These are phyloP conservation scores for Dicyrtoma fusca DNA, from an alignment of 2,888 invertebrate genomes.

Conservation along the genomic window DNA sequence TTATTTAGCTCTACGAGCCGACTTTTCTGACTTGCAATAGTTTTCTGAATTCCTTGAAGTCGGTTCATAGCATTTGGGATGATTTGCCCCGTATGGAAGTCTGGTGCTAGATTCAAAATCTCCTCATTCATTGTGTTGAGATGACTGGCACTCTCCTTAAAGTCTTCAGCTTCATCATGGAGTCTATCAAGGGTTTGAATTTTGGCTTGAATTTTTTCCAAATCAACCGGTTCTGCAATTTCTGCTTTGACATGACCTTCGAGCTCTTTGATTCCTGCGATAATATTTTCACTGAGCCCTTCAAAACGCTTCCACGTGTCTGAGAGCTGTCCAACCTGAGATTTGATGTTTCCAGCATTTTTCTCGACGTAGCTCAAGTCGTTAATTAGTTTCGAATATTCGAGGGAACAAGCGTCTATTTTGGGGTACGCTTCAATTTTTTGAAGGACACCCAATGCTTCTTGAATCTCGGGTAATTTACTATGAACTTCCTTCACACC, in stretches of 20 bases:
- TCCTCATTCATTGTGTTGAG: constrained; percentile 72
- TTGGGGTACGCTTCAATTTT: constrained; percentile 75
- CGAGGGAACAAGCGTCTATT: constrained; percentile 69
- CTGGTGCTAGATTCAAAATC: constrained; percentile 76
- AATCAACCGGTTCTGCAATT: constrained; percentile 71
- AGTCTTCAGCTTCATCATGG: constrained; percentile 68
- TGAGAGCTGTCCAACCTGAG: constrained; percentile 71
- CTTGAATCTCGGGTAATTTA: constrained; percentile 70
- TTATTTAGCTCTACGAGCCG: constrained; percentile 72
- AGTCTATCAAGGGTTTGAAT: constrained; percentile 69
- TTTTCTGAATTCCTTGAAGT: constrained; percentile 75
- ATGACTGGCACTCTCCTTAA: constrained; percentile 70
- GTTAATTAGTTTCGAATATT: constrained; percentile 71
- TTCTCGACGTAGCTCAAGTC: constrained; percentile 73
- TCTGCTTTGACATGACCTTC: constrained; percentile 76
- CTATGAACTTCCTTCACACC: constrained; percentile 73
- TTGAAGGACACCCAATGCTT: constrained; percentile 72
- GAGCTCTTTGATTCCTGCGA: constrained; percentile 76
- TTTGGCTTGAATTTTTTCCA: constrained; percentile 72
- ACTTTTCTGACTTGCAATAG: constrained; percentile 70
- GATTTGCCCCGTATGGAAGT: constrained; percentile 79
- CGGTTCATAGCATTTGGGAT: constrained; percentile 76
- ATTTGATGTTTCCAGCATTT: constrained; percentile 71
- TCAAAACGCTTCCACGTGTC: constrained; percentile 82
- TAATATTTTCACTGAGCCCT: constrained; percentile 71